A percentile compares a stretch with the other conserved stretches of the same genome.
phyloP scores from a whole-genome alignment of 2,113 vertebrate species.

The Lethenteron reissneri region DNA sequence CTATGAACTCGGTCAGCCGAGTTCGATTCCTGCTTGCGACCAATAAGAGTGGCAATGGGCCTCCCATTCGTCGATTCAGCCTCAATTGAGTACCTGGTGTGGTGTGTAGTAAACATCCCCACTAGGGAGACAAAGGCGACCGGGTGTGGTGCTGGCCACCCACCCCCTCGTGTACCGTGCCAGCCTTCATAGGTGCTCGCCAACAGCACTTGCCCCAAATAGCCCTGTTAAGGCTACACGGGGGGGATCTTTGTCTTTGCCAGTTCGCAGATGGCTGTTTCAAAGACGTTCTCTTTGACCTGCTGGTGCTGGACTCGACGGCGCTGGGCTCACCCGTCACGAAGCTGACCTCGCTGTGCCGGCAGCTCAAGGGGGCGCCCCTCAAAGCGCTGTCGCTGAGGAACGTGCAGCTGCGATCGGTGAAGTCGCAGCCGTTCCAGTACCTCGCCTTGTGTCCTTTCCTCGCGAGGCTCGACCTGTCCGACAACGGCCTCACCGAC shows the following conservation, averaged over 20 bases:
- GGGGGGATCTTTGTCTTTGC: constrained; percentile 9
- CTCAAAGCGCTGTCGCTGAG: constrained; percentile 37
- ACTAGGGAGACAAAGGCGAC: not conserved
- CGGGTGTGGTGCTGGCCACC: not conserved
- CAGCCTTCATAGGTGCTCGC: not conserved
- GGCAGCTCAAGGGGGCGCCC: constrained; percentile 29
- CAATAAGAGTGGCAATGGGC: too few relatives aligned
- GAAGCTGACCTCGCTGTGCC: constrained; percentile 28
- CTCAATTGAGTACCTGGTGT: constrained; percentile 24
- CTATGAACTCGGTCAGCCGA: too few relatives aligned
- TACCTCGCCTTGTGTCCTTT: constrained; percentile 34
- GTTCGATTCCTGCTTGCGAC: too few relatives aligned
- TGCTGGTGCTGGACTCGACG: constrained; percentile 34
- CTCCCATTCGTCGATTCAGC: too few relatives aligned
- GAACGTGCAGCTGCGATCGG: constrained; percentile 20
- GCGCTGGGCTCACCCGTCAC: constrained; percentile 17
- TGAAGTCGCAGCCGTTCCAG: constrained; percentile 28
- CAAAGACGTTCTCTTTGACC: constrained; percentile 27
- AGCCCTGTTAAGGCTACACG: not conserved
- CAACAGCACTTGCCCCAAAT: not conserved
- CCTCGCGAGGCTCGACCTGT: constrained; percentile 43
- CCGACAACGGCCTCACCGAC: constrained; percentile 29
- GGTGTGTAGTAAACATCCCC: not conserved
- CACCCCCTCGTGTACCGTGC: not conserved
- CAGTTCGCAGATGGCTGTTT: constrained; percentile 53